A percentile compares a stretch with the other conserved stretches of the same genome.
phyloP scores from a whole-genome alignment of 2,113 vertebrate genomes.

The Sylvilagus bachmani region DNA sequence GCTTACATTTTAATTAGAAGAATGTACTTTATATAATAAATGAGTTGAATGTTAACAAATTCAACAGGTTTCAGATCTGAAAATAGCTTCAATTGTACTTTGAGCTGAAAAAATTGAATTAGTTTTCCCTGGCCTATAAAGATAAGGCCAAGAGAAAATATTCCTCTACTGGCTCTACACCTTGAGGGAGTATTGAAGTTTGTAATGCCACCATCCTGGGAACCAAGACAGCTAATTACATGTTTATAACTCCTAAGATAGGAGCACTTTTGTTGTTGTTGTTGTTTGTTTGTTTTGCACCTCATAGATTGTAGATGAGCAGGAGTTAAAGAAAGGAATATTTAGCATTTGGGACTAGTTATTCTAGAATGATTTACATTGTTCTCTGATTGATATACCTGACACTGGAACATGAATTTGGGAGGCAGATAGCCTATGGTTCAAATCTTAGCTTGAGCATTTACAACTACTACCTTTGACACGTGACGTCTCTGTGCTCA shows the following conservation, averaged over 20 bases:
- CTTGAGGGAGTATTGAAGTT: not conserved
- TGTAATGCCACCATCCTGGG: constrained; percentile 5
- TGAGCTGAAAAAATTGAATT: constrained; percentile 48
- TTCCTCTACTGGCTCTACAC: not conserved
- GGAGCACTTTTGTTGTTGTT: not conserved
- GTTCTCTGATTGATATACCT: not conserved
- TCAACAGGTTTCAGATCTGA: not conserved
- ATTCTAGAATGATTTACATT: not conserved
- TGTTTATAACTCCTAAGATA: constrained; percentile 10
- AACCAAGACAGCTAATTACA: constrained; percentile 4
- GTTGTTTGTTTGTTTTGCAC: not conserved
- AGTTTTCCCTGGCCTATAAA: not conserved
- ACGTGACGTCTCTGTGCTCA: constrained; percentile 10
- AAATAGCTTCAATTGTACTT: constrained; percentile 56
- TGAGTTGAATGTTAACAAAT: constrained; percentile 32
- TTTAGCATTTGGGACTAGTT: not conserved
- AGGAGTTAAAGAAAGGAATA: constrained; percentile 25
- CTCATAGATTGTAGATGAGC: not conserved
- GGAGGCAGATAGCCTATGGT: not conserved
- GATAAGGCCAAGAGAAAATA: constrained; percentile 17
- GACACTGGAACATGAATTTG: constrained; percentile 2
- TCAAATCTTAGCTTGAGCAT: constrained; percentile 28
- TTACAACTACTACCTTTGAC: constrained; percentile 7
- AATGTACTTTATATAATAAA: constrained; percentile 34
- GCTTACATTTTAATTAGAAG: constrained; percentile 34